These are phyloP conservation scores for Catostylus mosaicus DNA, from an alignment of 30 jellyfish, hydroid and myxozoan species.

Conservation along the genomic window DNA sequence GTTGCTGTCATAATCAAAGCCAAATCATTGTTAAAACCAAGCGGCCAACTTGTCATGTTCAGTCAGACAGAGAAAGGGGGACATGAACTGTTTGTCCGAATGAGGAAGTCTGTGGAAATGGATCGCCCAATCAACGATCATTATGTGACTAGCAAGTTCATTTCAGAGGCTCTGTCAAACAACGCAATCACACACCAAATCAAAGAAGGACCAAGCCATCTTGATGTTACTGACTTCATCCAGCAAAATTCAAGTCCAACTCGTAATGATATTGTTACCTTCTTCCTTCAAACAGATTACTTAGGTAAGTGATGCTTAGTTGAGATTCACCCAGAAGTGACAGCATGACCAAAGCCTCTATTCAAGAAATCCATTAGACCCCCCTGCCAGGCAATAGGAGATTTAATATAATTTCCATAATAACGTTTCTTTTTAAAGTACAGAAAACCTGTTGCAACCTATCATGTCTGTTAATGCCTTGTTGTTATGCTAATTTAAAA, in stretches of 20 bases:
- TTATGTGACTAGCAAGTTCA: constrained; percentile 4
- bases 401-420: too few species aligned
- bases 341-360: too few species aligned
- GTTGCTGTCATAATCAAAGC: constrained; percentile 6
- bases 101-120: constrained; percentile 1
- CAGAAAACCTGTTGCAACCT: too few species aligned
- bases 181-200: constrained; percentile 11
- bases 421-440: too few species aligned
- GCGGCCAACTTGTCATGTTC: not conserved
- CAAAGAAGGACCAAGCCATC: constrained; percentile 17
- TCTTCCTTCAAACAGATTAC: constrained; percentile 27
- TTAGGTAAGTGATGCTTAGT: not conserved
- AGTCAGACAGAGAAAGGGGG: constrained; percentile 17
- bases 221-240: constrained; percentile 40
- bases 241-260: not conserved
- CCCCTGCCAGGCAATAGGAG: too few species aligned
- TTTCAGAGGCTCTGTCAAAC: constrained; percentile 30
- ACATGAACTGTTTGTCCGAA: constrained; percentile 5
- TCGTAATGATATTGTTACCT: constrained; percentile 16
- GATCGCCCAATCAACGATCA: constrained; percentile 28
- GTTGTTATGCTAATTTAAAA: too few species aligned
- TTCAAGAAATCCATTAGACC: too few species aligned
- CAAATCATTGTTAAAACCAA: constrained; percentile 17
- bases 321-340: too few species aligned
- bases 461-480: too few species aligned